Conservation (phyloP, 2,113 vertebrate species). For the Passerina amoena region DNA sequence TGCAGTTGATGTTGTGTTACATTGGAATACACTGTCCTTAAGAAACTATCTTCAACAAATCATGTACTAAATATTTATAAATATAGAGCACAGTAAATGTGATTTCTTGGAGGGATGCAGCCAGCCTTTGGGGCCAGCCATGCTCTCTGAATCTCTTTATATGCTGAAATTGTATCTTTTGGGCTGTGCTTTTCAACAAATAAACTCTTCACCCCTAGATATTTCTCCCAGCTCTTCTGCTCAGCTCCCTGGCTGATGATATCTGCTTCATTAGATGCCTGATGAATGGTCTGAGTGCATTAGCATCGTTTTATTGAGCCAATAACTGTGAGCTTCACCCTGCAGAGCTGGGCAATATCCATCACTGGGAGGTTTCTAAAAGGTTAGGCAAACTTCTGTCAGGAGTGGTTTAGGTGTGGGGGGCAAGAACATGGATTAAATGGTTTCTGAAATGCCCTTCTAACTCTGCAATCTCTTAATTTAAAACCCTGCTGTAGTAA, state of each 20-base stretch:
- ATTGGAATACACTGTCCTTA: neutral
- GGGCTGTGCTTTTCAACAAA: neutral
- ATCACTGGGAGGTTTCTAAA: neutral
- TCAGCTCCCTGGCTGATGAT: neutral
- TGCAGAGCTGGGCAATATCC: neutral
- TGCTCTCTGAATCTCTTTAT: neutral
- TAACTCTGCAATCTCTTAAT: neutral
- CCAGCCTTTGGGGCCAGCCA: neutral
- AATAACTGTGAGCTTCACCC: neutral
- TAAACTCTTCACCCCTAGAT: neutral
- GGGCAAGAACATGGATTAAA: neutral
- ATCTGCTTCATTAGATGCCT: conserved; percentile 10
- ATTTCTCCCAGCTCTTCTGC: neutral
- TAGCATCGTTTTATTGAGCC: neutral
- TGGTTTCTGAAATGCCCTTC: neutral
- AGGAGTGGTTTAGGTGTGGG: neutral
- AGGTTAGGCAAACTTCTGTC: neutral
- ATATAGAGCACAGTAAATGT: neutral
- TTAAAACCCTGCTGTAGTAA: neutral
- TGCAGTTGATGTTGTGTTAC: neutral
- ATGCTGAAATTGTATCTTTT: neutral
- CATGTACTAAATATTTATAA: neutral
- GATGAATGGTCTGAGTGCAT: neutral
- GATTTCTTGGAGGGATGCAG: neutral
- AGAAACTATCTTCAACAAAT: neutral